Evolutionary conservation across 2,797 vertebrate species (phyloP), one percentile per base, ranked within the genome.

Genomic region (Falco biarmicus): DNA sequence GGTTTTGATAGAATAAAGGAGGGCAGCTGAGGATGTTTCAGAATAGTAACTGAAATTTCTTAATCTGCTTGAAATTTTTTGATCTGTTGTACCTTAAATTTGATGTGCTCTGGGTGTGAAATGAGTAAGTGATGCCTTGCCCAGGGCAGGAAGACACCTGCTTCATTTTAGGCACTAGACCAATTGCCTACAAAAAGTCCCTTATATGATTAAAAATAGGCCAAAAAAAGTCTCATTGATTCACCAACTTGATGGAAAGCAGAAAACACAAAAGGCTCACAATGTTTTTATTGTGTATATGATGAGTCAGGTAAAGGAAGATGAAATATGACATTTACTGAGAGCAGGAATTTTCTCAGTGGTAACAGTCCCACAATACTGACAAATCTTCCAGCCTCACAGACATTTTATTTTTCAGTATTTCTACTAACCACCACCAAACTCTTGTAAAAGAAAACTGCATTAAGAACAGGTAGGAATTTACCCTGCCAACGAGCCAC

Each of bases 311-410:
- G 39, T 7, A 43, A 79, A 90, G 64, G 39, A 79, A 1, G 2
- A 80, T 51, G 17, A 83, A 93, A 68, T 37, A 59, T 1, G 6
- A n/a, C 16, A 84, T 57, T 64, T 80, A 16, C 26, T 71, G 45
- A 63, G n/a, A 83, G 21, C 37, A 92, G 69, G 84, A 86, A 84
- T 85, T 95, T 94, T 78, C 71, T 83, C 39, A 25, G 22, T 59
- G 43, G 11, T 50, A 51, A 48, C 12, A 61, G 34, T 53, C 45
- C 50, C 34, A 41, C 57, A 64, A 29, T 25, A 45, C 43, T 71
- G 43, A 89, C 32, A 71, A 92, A 43, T 3, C 53, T 84, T 74
- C 56, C 34, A 83, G 37, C 18, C 53, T 29, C 54, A n/a, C 1
- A 71, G 29, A 21, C 4, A n/a, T 39, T 60, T 87, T 60, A 32